Base-by-base conservation (phyloP, 2,113 vertebrate genomes). In the Phalacrocorax pelagicus region DNA sequence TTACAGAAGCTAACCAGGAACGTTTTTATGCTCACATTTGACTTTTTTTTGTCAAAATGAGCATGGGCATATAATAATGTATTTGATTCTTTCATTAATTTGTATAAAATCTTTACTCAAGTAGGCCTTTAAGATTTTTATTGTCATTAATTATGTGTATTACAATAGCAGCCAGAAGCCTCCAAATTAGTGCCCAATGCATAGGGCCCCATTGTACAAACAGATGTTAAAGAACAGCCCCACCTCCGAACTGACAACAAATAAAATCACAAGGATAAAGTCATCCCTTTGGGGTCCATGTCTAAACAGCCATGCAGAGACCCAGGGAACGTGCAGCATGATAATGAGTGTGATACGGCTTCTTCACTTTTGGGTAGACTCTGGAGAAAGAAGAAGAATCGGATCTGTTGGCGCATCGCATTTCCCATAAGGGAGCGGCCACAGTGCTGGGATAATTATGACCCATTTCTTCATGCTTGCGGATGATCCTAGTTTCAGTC, bases 131-230 rank as follows among this genome's bases (percentile, higher is more conserved):
- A 70, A 75, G 27, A 86, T 71, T 95, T 96, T 95, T 95, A 97
- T 94, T 88, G 15, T 61, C 38, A 47, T 86, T 83, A 87, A 69
- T 96, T 83, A 77, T 21, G 47, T 91, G 88, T 92, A 80, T 88
- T 81, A 94, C 73, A 88, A 78, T 57, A 97, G 88, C 91, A 94
- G 92, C 89, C 91, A 88, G 81, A 94, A 92, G 85, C 82, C 86
- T 92, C 88, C 85, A 73, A 62, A 81, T 79, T 81, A 86, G 87
- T 77, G 82, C 85, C 72, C 66, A 59, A 24, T 49, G 44, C 59
- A 49, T 24, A 87, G 42, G 84, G 78, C 75, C 55, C 42, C 12
- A 1, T 55, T 66, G 61, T 72, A 96, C 46, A 91, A 92, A 94
- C 6, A 55, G 67, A 44, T 67, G 80, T 71, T 94, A 85, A 78